Evolutionary conservation across 1,140 invertebrate species (phyloP).

Genomic region (Euborellia annulipes): DNA sequence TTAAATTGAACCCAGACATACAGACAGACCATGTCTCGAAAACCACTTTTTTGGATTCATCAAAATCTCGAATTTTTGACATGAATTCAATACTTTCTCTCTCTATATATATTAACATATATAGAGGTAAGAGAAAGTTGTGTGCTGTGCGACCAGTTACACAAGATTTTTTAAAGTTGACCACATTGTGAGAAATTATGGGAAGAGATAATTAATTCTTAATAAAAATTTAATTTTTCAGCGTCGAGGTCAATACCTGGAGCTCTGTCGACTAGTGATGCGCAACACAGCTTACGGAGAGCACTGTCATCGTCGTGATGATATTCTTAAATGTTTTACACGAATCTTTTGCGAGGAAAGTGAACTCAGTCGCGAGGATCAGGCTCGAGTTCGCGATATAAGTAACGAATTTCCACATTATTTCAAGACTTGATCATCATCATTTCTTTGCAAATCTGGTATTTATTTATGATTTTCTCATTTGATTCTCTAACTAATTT

Average conservation of each 20-base stretch:
- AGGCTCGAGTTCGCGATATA: slow-evolving; percentile 57
- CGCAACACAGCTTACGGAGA: slow-evolving; percentile 58
- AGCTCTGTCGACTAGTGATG: slow-evolving; percentile 57
- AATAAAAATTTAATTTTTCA: slow-evolving; percentile 2
- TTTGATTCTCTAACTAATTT: no score
- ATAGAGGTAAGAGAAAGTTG: no score
- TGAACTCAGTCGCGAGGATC: slow-evolving; percentile 50
- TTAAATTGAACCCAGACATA: no score
- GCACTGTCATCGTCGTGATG: slow-evolving; percentile 55
- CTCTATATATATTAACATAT: no score
- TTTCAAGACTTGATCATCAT: slow-evolving; percentile 43
- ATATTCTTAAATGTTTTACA: slow-evolving; percentile 63
- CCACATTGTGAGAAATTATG: slow-evolving; percentile 5
- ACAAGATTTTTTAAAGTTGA: slow-evolving; percentile 3
- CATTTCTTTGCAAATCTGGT: no score
- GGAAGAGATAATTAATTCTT: not conserved
- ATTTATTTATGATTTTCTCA: no score
- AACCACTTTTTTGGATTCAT: no score
- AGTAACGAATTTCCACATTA: slow-evolving; percentile 70
- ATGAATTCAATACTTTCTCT: no score
- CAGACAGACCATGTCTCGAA: no score
- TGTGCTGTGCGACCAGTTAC: no score
- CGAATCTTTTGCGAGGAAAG: slow-evolving; percentile 70
- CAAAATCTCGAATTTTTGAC: no score
- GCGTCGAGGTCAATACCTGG: slow-evolving; percentile 48